These are phyloP conservation scores for Hirundichthys speculiger DNA, from an alignment of 2,113 vertebrate species.

Conservation along the genomic window DNA sequence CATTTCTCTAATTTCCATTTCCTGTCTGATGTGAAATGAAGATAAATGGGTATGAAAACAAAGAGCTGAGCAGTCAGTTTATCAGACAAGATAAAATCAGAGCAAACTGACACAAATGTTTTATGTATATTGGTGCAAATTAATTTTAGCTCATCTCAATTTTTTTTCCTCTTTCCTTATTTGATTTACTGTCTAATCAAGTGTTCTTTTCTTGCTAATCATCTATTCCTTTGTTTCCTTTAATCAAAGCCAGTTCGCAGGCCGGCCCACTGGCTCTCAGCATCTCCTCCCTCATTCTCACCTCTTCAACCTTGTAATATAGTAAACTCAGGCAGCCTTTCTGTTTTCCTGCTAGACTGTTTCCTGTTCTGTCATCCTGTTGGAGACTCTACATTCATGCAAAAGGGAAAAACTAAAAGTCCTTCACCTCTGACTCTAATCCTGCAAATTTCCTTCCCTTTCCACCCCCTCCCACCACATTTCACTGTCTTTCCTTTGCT, in stretches of 20 bases:
- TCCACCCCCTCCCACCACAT: conserved; percentile 26
- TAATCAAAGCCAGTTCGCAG: conserved; percentile 1
- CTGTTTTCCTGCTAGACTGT: neutral
- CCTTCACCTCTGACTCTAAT: conserved; percentile 43
- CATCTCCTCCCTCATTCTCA: conserved; percentile 1
- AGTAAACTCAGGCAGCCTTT: neutral
- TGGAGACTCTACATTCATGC: neutral
- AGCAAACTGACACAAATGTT: neutral
- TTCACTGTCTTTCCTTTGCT: conserved; percentile 25
- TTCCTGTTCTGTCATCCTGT: conserved; percentile 23
- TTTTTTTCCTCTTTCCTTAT: neutral
- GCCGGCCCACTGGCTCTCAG: neutral
- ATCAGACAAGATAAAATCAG: conserved; percentile 4
- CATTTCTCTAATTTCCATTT: conserved; percentile 1
- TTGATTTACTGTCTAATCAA: neutral
- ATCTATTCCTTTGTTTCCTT: neutral
- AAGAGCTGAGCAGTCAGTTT: conserved; percentile 1
- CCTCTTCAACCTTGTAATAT: conserved; percentile 14
- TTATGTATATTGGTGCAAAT: neutral
- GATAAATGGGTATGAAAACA: conserved; percentile 1
- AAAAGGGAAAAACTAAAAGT: conserved; percentile 14
- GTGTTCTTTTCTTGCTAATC: conserved; percentile 1
- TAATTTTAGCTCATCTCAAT: neutral
- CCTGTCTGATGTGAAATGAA: conserved; percentile 3
- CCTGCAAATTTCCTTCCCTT: conserved; percentile 31